Evolutionary conservation across 2,113 vertebrate species (phyloP).

Genomic region (Enhydra lutris): DNA sequence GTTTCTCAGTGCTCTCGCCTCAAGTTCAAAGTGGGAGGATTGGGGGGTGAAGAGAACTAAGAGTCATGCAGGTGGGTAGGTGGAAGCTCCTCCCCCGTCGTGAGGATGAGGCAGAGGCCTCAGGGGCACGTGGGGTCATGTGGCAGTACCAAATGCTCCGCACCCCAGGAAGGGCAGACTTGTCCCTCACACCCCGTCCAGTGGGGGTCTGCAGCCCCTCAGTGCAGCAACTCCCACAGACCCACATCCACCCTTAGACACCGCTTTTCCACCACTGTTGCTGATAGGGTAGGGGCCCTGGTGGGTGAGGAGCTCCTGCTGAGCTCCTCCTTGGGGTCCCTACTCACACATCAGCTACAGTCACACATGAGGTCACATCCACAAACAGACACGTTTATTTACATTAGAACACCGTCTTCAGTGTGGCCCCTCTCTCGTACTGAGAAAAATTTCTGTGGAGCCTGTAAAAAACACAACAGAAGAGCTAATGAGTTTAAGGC

Average conservation of each 20-base stretch:
- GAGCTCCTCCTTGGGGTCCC: background rate
- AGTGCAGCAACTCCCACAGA: accelerated
- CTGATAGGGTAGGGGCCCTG: accelerated
- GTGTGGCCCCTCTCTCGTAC: background rate
- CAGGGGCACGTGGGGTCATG: background rate
- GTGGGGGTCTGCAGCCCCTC: accelerated
- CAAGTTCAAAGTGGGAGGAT: background rate
- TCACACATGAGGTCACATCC: accelerated
- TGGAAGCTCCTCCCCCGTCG: accelerated
- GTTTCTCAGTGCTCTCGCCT: background rate
- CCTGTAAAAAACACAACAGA: background rate
- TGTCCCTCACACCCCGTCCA: accelerated
- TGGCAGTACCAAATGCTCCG: accelerated
- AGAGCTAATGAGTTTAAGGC: background rate
- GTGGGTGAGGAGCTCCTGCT: too few species aligned
- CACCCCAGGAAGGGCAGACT: background rate
- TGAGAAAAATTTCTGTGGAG: background rate
- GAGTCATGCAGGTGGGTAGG: accelerated
- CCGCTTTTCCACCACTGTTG: accelerated
- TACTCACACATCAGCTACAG: too few species aligned
- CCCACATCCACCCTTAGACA: accelerated
- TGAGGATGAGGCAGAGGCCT: background rate
- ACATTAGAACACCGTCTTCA: background rate
- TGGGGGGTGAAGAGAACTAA: too few species aligned
- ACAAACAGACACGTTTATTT: accelerated